These are phyloP conservation scores for Lepidocyrtinus sp. DNA, from an alignment of 2,888 invertebrate species.

Conservation along the genomic window DNA sequence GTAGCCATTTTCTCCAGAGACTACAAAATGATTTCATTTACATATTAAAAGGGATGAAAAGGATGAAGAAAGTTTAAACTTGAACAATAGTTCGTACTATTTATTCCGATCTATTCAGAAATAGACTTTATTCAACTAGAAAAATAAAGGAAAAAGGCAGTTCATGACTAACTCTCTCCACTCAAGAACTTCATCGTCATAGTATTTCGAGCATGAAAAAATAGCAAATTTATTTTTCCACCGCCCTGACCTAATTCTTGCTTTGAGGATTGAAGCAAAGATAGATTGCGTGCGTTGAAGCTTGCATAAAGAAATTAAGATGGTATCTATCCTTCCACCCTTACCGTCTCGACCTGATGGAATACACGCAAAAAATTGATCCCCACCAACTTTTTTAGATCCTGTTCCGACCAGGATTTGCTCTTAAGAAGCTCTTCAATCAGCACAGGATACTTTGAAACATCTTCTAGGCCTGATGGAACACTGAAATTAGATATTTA, in stretches of 20 bases:
- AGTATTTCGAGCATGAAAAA: neutral
- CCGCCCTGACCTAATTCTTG: neutral
- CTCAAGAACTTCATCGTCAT: neutral
- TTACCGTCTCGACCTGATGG: constrained; percentile 80
- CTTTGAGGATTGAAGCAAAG: neutral
- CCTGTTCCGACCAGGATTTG: constrained; percentile 86
- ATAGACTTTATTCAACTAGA: neutral
- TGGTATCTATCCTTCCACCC: constrained; percentile 17
- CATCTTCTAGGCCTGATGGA: constrained; percentile 86
- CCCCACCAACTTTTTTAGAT: constrained; percentile 86
- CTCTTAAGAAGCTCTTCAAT: constrained; percentile 85
- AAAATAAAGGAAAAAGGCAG: neutral
- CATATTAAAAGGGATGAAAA: neutral
- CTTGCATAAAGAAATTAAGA: neutral
- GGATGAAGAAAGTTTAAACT: neutral
- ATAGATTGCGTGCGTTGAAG: neutral
- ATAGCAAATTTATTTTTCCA: too few species aligned
- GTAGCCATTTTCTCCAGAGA: neutral
- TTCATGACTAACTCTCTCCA: neutral
- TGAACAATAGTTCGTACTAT: neutral
- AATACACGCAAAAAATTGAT: constrained; percentile 87
- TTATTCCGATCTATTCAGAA: neutral
- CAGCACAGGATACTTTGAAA: constrained; percentile 86
- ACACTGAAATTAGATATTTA: constrained; percentile 74
- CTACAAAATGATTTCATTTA: neutral